A percentile compares a stretch with the other conserved stretches of the same genome.
phyloP scores from a whole-genome alignment of 2,113 vertebrate genomes.

The Melanotaenia duboulayi region DNA sequence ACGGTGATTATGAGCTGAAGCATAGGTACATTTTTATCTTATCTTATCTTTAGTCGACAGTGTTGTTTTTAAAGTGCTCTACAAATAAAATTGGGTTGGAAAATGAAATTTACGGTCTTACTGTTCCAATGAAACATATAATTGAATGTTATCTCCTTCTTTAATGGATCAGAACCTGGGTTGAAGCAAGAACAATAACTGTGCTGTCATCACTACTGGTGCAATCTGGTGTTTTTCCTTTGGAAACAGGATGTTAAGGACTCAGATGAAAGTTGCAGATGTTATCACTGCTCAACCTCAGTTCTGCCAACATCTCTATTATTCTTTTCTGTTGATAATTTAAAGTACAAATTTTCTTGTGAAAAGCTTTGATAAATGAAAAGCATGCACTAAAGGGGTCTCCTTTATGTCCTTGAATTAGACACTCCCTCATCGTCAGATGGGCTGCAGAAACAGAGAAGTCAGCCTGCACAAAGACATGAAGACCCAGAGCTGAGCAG shows the following conservation, averaged over 20 bases:
- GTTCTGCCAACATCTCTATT: neutral
- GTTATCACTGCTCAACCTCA: neutral
- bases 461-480: conserved; percentile 53
- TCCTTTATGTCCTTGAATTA: conserved; percentile 49
- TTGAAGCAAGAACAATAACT: too few species aligned
- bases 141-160: too few species aligned
- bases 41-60: too few species aligned
- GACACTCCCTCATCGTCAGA: conserved; percentile 79
- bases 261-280: neutral
- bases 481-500: conserved; percentile 86
- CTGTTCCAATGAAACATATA: too few species aligned
- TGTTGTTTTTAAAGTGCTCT: too few species aligned
- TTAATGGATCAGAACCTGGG: too few species aligned
- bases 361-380: neutral
- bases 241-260: neutral
- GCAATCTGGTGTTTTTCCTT: neutral
- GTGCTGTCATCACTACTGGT: too few species aligned
- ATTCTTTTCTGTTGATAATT: too few species aligned
- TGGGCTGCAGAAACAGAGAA: conserved; percentile 6
- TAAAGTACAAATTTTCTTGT: neutral
- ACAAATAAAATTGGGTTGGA: too few species aligned
- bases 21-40: too few species aligned
- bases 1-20: too few species aligned
- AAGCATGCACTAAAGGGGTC: conserved; percentile 1
- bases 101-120: too few species aligned